Percentiles rank a stretch among this genome's conserved stretches.
These are phyloP conservation scores for Aphelinus atriplicis DNA, from an alignment of 1,140 invertebrate genomes.

Conservation along the genomic window DNA sequence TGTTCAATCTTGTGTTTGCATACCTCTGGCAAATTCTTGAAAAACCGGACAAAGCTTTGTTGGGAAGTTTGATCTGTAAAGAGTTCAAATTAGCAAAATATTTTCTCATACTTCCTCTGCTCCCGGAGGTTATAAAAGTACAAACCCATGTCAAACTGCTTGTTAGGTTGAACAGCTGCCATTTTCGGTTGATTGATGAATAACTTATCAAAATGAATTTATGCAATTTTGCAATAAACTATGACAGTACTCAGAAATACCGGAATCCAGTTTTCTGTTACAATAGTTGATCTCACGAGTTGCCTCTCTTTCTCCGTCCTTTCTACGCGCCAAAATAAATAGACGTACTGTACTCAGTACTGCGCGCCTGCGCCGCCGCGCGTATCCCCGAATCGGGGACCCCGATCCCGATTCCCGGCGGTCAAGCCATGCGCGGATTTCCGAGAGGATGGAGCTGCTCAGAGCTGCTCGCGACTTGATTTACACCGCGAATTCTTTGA, in stretches of 20 bases:
- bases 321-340: too few species aligned
- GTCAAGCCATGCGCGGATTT: neutral
- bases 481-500: neutral
- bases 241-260: slow-evolving; percentile 20
- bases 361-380: too few species aligned
- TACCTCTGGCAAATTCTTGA: slow-evolving; percentile 70
- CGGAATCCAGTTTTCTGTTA: neutral
- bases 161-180: slow-evolving; percentile 55
- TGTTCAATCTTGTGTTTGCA: slow-evolving; percentile 43
- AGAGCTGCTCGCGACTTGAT: neutral
- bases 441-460: slow-evolving; percentile 1
- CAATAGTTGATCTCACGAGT: slow-evolving; percentile 10
- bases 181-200: slow-evolving; percentile 32
- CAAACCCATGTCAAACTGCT: slow-evolving; percentile 52
- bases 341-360: too few species aligned
- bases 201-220: too few species aligned
- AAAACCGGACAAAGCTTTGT: slow-evolving; percentile 70
- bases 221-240: neutral
- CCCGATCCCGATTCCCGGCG: too few species aligned
- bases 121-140: slow-evolving; percentile 23
- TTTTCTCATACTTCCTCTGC: too few species aligned
- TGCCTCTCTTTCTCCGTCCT: neutral
- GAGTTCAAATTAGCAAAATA: slow-evolving; percentile 28
- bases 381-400: too few species aligned
- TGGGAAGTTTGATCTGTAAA: slow-evolving; percentile 70